Evolutionary conservation across 1,140 invertebrate genomes (phyloP).

Genomic region (Atta colombica): DNA sequence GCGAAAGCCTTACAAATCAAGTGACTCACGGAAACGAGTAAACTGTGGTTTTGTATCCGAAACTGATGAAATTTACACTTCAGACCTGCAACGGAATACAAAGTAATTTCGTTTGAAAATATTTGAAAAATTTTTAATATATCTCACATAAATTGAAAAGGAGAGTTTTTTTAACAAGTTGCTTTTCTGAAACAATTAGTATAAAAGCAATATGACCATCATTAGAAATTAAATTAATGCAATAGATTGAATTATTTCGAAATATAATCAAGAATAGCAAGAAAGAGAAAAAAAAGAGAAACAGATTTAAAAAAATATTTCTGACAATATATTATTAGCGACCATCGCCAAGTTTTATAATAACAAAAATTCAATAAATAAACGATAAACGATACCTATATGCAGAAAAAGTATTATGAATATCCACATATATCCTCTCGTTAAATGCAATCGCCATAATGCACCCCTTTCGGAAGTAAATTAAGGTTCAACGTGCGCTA

Average conservation of each 20-base stretch:
- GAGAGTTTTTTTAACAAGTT: not conserved
- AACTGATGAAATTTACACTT: not conserved
- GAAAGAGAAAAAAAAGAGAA: not conserved
- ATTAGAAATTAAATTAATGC: not conserved
- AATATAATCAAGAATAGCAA: not conserved
- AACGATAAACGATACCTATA: not conserved
- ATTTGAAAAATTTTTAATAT: not conserved
- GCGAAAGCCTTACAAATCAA: conserved; percentile 16
- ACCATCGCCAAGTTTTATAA: not conserved
- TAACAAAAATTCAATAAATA: conserved; percentile 30
- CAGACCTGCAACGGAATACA: not conserved
- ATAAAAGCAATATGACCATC: not conserved
- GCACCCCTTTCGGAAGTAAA: conserved; percentile 29
- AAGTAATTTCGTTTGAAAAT: not conserved
- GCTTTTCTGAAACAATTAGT: not conserved
- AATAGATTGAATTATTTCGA: not conserved
- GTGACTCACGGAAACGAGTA: conserved; percentile 50
- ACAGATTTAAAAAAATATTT: not conserved
- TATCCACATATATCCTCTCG: not conserved
- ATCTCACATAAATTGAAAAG: not conserved
- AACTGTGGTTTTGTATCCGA: conserved; percentile 28
- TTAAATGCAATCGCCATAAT: conserved; percentile 50
- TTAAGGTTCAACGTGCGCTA: conserved; percentile 44
- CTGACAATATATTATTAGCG: not conserved
- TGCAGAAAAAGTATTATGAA: conserved; percentile 33